Conservation (phyloP, 2,797 vertebrate species). For the Merluccius polli region DNA sequence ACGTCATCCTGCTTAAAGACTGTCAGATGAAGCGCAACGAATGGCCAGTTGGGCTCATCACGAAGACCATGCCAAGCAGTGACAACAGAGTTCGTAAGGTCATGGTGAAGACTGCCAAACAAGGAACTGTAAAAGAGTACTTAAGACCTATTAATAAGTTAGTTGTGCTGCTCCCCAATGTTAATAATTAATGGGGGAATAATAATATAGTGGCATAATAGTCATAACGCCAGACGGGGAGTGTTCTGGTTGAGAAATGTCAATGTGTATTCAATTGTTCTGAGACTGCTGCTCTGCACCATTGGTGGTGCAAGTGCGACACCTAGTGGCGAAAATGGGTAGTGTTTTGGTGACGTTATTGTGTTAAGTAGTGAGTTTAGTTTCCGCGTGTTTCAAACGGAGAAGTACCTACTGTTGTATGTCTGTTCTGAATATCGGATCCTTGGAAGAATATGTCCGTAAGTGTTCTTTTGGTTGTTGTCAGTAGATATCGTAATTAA, state of each 20-base stretch:
- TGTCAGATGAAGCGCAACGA: not conserved
- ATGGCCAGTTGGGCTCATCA: not conserved
- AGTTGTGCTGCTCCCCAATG: not conserved
- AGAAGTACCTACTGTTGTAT: no score
- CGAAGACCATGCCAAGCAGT: not conserved
- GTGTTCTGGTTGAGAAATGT: not conserved
- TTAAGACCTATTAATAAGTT: not conserved
- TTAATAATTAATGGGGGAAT: not conserved
- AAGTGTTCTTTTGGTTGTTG: no score
- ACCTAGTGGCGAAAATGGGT: not conserved
- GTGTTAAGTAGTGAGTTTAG: not conserved
- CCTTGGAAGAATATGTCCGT: no score
- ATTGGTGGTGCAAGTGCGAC: not conserved
- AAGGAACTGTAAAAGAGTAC: not conserved
- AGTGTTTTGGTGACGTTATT: not conserved
- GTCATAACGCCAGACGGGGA: not conserved
- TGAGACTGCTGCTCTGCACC: not conserved
- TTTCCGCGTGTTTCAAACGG: not conserved
- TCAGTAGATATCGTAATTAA: no score
- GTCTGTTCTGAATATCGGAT: not conserved
- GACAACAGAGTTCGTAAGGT: slow-evolving; percentile 5
- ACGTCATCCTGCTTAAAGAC: slow-evolving; percentile 6
- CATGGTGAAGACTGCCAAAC: not conserved
- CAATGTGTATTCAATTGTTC: not conserved
- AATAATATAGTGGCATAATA: slow-evolving; percentile 2